Conservation (phyloP, 2,797 vertebrate species). For the Lindbergichthys nudifrons region DNA sequence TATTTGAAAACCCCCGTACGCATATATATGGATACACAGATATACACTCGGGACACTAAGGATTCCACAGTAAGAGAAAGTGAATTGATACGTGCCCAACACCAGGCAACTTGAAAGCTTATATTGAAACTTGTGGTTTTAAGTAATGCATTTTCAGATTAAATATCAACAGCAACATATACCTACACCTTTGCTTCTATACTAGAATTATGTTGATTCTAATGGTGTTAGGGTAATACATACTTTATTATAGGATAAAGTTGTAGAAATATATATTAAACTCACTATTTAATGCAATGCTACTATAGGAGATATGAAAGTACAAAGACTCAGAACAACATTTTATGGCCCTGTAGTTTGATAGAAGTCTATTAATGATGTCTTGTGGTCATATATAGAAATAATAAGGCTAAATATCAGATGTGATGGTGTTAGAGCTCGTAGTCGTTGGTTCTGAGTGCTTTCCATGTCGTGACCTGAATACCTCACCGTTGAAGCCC, state of each 20-base stretch:
- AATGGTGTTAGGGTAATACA: neutral
- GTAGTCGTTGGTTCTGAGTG: constrained; percentile 50
- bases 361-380: constrained; percentile 5
- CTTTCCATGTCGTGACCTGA: constrained; percentile 79
- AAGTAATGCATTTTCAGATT: neutral
- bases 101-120: neutral
- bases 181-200: neutral
- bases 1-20: neutral
- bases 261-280: neutral
- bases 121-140: neutral
- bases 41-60: no score
- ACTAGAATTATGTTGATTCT: neutral
- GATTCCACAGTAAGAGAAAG: no score
- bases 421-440: constrained; percentile 20
- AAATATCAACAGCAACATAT: neutral
- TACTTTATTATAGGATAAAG: neutral
- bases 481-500: constrained; percentile 73
- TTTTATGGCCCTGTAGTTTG: neutral
- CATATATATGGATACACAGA: neutral
- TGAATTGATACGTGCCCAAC: no score
- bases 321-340: neutral
- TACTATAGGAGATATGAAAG: neutral
- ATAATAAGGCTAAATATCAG: constrained; percentile 44
- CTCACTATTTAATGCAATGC: neutral
- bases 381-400: constrained; percentile 14